Conservation (phyloP, 2,797 vertebrate species). For the Hozukius guyotensis region DNA sequence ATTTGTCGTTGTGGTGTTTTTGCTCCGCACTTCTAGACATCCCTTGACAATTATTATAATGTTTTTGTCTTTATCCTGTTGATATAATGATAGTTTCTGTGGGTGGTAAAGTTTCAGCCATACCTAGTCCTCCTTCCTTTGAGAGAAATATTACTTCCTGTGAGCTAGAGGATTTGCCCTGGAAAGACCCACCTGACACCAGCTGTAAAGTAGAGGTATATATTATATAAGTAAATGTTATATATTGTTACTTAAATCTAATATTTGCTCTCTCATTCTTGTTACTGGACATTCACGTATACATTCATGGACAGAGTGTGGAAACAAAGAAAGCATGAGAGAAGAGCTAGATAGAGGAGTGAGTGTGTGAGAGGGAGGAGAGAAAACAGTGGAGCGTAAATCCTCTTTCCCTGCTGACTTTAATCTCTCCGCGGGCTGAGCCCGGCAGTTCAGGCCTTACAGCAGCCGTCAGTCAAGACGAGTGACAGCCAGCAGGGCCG, state of each 20-base stretch:
- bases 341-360: constrained; percentile 19
- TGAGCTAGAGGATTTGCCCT: not conserved
- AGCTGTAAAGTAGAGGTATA: not conserved
- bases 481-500: constrained; percentile 47
- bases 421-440: constrained; percentile 77
- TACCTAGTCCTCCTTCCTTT: not conserved
- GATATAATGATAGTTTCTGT: not conserved
- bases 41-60: not conserved
- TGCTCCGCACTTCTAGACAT: not conserved
- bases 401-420: constrained; percentile 79
- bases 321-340: constrained; percentile 39
- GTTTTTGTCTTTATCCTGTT: not conserved
- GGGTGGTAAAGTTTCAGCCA: not conserved
- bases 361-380: constrained; percentile 27
- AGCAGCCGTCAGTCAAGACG: constrained; percentile 66
- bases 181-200: not conserved
- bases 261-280: not conserved
- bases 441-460: constrained; percentile 57
- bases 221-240: not conserved
- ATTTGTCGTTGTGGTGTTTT: not conserved
- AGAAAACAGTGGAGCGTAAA: constrained; percentile 68
- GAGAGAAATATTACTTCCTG: not conserved
- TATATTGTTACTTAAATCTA: not conserved
- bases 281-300: not conserved
- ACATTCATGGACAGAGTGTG: not conserved